Base-by-base conservation (phyloP, 2,797 vertebrate species). In the Lepilemur septentrionalis region DNA sequence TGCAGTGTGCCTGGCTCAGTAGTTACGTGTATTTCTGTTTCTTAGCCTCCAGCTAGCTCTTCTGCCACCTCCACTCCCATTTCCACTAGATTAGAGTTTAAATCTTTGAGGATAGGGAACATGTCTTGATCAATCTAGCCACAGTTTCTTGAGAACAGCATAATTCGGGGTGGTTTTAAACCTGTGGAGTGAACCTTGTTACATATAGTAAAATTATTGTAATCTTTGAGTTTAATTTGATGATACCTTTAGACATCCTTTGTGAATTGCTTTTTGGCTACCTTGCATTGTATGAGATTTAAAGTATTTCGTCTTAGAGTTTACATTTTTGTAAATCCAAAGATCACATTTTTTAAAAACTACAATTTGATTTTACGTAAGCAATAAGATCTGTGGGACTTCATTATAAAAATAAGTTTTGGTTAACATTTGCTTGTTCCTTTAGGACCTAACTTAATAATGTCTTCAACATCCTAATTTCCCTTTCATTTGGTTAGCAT, bases 331-430 rank as follows among this genome's bases (percentile, higher is more conserved):
- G 55, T 57, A 57, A 57, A 57, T 23, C 7, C 55, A 57, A 69
- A 23, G 12, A 46, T n/a, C 50, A 22, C 12, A 59, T 14, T 87
- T 55, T 67, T 28, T 8, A 72, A 67, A 82, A 84, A 50, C 28
- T 67, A n/a, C 20, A 23, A 57, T 57, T 23, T 22, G 13, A 67
- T 80, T 8, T 87, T 78, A 52, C 43, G 43, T 41, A 72, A 83
- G 25, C 85, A 83, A 32, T 92, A 81, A 83, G 35, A 79, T 75
- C 23, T 76, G 12, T 88, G 81, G 22, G 28, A 92, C 72, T 89
- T 82, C 38, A 65, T 89, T 89, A 30, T 90, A 81, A 91, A 93
- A 85, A 86, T 91, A 79, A 46, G 41, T 57, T 83, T 97, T 76
- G 18, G 28, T 87, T 57, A 80, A 65, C 2, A 14, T 92, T 93